Evolutionary conservation across 2,797 vertebrate species (phyloP).

Genomic region (Microctenopoma lineatum): DNA sequence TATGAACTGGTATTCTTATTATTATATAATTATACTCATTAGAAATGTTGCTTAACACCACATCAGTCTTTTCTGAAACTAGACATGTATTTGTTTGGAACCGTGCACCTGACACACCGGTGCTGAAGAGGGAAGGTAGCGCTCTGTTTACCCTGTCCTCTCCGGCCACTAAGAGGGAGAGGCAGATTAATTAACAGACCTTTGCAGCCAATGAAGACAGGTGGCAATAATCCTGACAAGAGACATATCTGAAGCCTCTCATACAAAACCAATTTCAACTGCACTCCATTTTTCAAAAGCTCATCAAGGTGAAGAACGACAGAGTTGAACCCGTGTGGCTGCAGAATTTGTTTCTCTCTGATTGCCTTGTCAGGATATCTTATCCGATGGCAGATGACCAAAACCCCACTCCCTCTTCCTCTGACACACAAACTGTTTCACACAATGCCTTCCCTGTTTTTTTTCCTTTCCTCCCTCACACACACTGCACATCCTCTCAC

Average conservation of each 20-base stretch:
- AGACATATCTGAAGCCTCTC: constrained; percentile 82
- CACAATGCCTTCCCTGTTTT: constrained; percentile 63
- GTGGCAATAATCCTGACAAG: constrained; percentile 86
- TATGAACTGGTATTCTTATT: constrained; percentile 66
- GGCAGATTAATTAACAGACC: constrained; percentile 84
- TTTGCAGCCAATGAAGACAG: constrained; percentile 85
- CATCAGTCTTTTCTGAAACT: constrained; percentile 49
- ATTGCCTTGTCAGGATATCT: constrained; percentile 86
- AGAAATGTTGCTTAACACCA: constrained; percentile 51
- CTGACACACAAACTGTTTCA: constrained; percentile 45
- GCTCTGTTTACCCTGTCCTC: constrained; percentile 42
- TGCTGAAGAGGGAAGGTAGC: constrained; percentile 32
- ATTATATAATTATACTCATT: constrained; percentile 68
- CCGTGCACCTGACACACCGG: constrained; percentile 39
- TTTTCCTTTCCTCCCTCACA: constrained; percentile 14
- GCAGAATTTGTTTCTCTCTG: constrained; percentile 83
- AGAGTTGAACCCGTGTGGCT: constrained; percentile 76
- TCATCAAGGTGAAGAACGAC: constrained; percentile 84
- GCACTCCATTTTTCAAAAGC: constrained; percentile 85
- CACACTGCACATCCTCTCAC: constrained; percentile 24
- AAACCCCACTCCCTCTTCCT: constrained; percentile 64
- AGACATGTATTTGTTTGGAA: constrained; percentile 69
- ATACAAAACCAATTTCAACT: constrained; percentile 85
- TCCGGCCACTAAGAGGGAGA: constrained; percentile 65
- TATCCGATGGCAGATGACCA: constrained; percentile 83